phyloP scores from a whole-genome alignment of 2,888 invertebrate genomes.

The Myopa testacea region DNA sequence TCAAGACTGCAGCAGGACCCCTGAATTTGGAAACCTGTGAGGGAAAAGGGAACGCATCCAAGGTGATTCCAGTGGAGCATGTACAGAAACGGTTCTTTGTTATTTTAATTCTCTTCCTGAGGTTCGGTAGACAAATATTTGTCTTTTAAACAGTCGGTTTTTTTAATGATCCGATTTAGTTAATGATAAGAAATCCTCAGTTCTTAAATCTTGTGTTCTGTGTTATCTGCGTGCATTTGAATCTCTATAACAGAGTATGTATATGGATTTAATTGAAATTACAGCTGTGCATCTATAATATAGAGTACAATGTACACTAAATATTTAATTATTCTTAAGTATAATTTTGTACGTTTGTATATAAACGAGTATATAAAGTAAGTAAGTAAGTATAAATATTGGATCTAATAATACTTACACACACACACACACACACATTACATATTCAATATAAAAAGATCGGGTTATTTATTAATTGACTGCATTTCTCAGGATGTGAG shows the following conservation, averaged over 20 bases:
- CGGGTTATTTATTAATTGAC: too few species aligned
- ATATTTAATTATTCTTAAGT: too few species aligned
- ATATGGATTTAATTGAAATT: not conserved
- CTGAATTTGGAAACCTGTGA: too few species aligned
- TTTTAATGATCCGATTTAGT: conserved; percentile 1
- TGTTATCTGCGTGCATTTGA: not conserved
- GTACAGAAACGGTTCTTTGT: not conserved
- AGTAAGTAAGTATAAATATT: too few species aligned
- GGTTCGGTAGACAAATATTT: not conserved
- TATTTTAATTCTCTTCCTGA: not conserved
- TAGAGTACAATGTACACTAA: not conserved
- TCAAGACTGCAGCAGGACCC: not conserved
- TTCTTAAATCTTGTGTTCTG: not conserved
- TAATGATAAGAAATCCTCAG: not conserved
- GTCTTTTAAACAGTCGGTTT: not conserved
- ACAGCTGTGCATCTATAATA: not conserved
- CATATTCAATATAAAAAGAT: too few species aligned
- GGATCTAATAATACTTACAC: too few species aligned
- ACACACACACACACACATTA: too few species aligned
- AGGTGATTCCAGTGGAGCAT: conserved; percentile 10
- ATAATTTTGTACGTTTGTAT: too few species aligned
- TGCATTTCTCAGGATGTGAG: not conserved
- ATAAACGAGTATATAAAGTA: too few species aligned
- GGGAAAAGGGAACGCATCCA: not conserved
- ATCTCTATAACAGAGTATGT: not conserved